Evolutionary conservation across 2,113 vertebrate species (phyloP).

Genomic region (Cyrtonyx montezumae): DNA sequence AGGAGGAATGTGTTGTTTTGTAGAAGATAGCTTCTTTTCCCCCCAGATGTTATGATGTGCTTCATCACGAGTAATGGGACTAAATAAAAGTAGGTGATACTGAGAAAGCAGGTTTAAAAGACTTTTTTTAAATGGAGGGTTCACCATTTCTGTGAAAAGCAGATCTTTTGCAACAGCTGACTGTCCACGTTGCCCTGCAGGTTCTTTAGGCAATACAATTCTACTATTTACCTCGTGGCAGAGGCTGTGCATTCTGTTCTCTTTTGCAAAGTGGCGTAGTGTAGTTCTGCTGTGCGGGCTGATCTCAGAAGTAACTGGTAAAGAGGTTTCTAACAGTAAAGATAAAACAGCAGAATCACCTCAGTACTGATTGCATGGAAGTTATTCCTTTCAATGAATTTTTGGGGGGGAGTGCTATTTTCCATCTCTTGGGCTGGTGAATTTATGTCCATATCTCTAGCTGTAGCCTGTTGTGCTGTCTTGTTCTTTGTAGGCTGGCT

Average conservation of each 20-base stretch:
- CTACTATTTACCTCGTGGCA: not conserved
- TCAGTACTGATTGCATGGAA: not conserved
- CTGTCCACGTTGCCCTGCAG: not conserved
- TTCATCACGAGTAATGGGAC: not conserved
- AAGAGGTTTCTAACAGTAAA: not conserved
- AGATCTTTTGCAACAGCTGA: not conserved
- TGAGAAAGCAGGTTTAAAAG: not conserved
- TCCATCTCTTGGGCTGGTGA: not conserved
- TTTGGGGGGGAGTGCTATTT: not conserved
- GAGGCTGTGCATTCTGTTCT: not conserved
- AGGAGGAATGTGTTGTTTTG: not conserved
- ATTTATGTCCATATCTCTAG: not conserved
- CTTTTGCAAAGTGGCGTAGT: not conserved
- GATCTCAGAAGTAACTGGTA: accelerated
- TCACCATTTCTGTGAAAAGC: not conserved
- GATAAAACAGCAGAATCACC: not conserved
- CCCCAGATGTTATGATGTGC: not conserved
- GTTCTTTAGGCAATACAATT: not conserved
- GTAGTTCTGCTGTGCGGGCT: not conserved
- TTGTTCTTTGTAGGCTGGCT: not conserved
- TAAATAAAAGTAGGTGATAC: not conserved
- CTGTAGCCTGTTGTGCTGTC: not conserved
- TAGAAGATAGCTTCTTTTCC: not conserved
- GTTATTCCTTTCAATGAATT: not conserved
- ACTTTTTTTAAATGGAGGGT: not conserved